Percentiles rank a stretch among this genome's conserved stretches.
Evolutionary conservation across 2,888 invertebrate genomes (phyloP).

Genomic region (Venustoraphidia nigricollis): DNA sequence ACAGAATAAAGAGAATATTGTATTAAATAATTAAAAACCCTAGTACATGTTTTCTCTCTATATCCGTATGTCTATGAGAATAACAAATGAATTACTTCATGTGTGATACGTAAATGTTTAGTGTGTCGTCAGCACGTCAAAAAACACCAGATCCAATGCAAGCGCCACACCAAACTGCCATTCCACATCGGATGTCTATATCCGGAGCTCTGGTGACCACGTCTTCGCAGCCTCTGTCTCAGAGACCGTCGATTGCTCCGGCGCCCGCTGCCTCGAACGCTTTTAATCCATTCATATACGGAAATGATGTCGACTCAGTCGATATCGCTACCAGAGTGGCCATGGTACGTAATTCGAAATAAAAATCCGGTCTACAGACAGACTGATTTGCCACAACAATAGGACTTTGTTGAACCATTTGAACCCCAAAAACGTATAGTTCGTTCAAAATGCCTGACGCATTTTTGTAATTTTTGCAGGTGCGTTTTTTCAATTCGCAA

Average conservation of each 20-base stretch:
- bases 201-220: constrained; percentile 19
- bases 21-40: no score
- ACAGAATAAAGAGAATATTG: no score
- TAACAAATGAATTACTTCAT: no score
- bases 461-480: constrained; percentile 31
- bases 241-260: constrained; percentile 32
- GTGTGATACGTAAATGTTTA: constrained; percentile 17
- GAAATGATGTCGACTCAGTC: constrained; percentile 92
- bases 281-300: constrained; percentile 80
- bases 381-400: no score
- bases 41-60: no score
- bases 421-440: no score
- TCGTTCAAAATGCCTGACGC: background rate
- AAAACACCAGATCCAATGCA: constrained; percentile 19
- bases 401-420: no score
- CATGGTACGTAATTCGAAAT: constrained; percentile 47
- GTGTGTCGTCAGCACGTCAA: constrained; percentile 26
- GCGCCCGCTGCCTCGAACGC: constrained; percentile 36
- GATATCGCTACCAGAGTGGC: constrained; percentile 96
- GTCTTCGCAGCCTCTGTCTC: constrained; percentile 24
- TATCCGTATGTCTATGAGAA: no score
- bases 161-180: constrained; percentile 2
- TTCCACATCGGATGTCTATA: constrained; percentile 12
- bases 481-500: constrained; percentile 94
- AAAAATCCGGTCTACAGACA: background rate